Base-by-base conservation (phyloP, 2,113 vertebrate species). In the Hippocampus abdominalis region DNA sequence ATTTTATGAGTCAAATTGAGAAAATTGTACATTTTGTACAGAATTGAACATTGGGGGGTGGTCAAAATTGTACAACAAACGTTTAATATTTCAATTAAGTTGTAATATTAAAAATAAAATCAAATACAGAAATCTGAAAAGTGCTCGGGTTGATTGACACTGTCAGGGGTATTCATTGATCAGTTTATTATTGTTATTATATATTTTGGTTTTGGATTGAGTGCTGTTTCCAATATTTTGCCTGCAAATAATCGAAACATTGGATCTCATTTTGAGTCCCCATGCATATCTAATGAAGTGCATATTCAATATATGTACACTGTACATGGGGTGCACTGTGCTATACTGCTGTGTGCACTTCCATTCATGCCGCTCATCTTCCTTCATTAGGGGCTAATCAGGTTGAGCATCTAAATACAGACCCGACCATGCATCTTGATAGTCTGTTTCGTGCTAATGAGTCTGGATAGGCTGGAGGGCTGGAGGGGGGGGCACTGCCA, bases 361-460 rank as follows among this genome's bases (percentile, higher is more conserved):
- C 74, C 77, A 85, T 85, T 87, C 83, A 78, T 79, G 78, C 80
- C 70, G 72, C 62, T 4, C 29, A 70, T 86, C 79, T 84, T 53
- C 20, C 64, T 80, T 88, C 82, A 86, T 89, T 90, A 89, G 71
- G 74, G 63, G 63, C 71, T 91, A 90, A 92, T 91, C 85, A 87
- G 81, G 81, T 89, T 88, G 84, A 90, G 82, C 75, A 78, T 86
- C 84, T 86, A 91, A 93, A 91, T 90, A 78, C 86, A 83, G 80
- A 70, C 67, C 85, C 86, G 84, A 87, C 84, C 70, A 84, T 89
- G 92, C 89, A 93, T 93, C 82, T 87, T 71, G 78, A 91, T 90
- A 82, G 81, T 80, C 86, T 85, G 88, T 91, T 93, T 92, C 76
- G 81, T 62, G 81, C 77, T 93, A 91, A 92, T 90, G 88, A 87